Base-by-base conservation (phyloP, 2,888 invertebrate genomes). In the Drosophila stalkeri region DNA sequence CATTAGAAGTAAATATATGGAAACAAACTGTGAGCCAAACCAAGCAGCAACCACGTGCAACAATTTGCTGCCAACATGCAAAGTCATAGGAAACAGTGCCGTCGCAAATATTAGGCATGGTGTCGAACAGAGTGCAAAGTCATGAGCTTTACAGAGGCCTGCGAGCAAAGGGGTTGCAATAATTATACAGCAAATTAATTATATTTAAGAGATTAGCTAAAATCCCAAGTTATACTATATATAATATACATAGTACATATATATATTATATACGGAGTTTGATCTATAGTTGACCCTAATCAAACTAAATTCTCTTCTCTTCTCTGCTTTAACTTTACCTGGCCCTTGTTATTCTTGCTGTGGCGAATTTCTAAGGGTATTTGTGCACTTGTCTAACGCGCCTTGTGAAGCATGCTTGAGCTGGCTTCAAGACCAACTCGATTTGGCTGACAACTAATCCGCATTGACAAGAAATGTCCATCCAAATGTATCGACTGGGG, bases 1-100 rank as follows among this genome's bases (percentile, higher is more conserved):
- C 72, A 69, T 79, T 77, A 74, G 71, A 71, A 65, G 47, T 76
- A 70, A 71, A 73, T 75, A 74, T 64, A 67, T 55, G 54, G n/a
- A 63, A 55, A 64, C 56, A 67, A 70, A 62, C 66, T 55, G 27
- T 7, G 64, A 70, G 69, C 75, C 69, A 68, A 79, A 59, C 64
- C 69, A 47, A 64, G 64, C 61, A 60, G 37, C 61, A 66, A 55
- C 61, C 64, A 70, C 77, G 74, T 80, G 86, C 88, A 81, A 82
- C 88, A 82, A 85, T 81, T 76, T 73, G 66, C 66, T 44, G 43
- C 46, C 71, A 75, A 80, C 77, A 75, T 82, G 85, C 86, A 79
- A 82, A 79, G 71, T 86, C 88, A 77, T 65, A 47, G 41, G 16
- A 20, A 18, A 80, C 80, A 79, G 70, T 77, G 70, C n/a, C 47